Evolutionary conservation across 2,113 vertebrate species (phyloP), one percentile per base, ranked within the genome.

Genomic region (Phainopepla nitens): DNA sequence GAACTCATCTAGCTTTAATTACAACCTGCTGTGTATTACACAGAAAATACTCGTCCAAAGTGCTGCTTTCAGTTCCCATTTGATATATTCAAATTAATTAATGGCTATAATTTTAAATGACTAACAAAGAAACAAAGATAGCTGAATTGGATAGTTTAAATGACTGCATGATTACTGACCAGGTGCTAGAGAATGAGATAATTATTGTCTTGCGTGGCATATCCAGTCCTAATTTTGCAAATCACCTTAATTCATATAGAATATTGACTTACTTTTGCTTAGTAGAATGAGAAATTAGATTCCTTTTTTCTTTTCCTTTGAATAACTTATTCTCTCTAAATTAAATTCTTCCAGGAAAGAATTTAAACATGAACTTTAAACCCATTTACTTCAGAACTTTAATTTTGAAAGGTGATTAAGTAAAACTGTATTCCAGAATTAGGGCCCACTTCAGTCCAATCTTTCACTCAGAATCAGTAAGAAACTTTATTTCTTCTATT

Each of bases 71-170:
- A 82, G 61, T 80, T 91, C 61, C 73, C 25, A 72, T 90, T 69
- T 91, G 75, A 94, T 86, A 58, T 42, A 93, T 58, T 93, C 70
- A 77, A 95, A 94, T 96, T 95, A 96, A 96, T 94, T 96, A 96
- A 92, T 87, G 61, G 6, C 49, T 95, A 50, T 93, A 95, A 96
- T 93, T 96, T 95, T 50, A 84, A 93, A 89, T 92, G 0, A 80
- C 90, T 93, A 95, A 90, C 64, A 94, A 89, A 89, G 90, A 96
- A 96, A 91, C 68, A 95, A 86, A 94, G 72, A 93, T 80, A 77
- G 65, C 45, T 87, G 80, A 82, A 88, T 82, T 7, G 9, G 27
- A 71, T 83, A 78, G n/a, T 82, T 94, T 81, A 94, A 95, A 94
- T 93, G 94, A 84, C 50, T 80, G 23, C 80, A 93, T 91, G 94